A percentile compares a stretch with the other conserved stretches of the same genome.
Conservation (phyloP, 2,888 invertebrate genomes). For the Podotricha telesiphe region DNA sequence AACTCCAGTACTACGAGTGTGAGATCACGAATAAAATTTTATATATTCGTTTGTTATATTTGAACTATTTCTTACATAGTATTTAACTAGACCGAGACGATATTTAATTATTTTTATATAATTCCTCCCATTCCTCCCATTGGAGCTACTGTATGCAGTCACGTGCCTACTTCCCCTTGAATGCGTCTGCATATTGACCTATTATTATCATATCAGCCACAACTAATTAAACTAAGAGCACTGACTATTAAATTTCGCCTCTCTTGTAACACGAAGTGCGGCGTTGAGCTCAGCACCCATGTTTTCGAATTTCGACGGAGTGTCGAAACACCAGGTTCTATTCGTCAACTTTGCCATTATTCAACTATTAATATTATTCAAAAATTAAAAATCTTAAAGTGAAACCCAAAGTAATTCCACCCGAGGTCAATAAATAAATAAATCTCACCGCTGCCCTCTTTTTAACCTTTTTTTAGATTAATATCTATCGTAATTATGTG, state of each 20-base stretch:
- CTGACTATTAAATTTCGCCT: background rate
- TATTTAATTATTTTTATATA: too few species aligned
- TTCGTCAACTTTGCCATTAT: too few species aligned
- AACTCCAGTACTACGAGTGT: conserved; percentile 52
- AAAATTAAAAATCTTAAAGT: conserved; percentile 12
- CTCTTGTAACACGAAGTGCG: background rate
- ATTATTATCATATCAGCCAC: too few species aligned
- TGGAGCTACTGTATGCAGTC: too few species aligned
- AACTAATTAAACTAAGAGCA: too few species aligned
- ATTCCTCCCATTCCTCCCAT: too few species aligned
- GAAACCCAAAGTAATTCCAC: conserved; percentile 53
- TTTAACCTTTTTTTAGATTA: conserved; percentile 67
- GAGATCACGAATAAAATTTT: conserved; percentile 1
- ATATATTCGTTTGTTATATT: background rate
- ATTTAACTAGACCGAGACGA: too few species aligned
- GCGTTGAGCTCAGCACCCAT: background rate
- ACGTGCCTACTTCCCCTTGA: too few species aligned
- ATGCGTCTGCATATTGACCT: too few species aligned
- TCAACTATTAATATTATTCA: background rate
- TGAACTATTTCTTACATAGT: too few species aligned
- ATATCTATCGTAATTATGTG: conserved; percentile 73
- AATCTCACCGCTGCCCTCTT: conserved; percentile 69
- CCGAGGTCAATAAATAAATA: conserved; percentile 78
- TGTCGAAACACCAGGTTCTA: too few species aligned
- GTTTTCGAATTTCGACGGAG: too few species aligned